Conservation (phyloP, 2,113 vertebrate species). For the Antidorcas marsupialis region DNA sequence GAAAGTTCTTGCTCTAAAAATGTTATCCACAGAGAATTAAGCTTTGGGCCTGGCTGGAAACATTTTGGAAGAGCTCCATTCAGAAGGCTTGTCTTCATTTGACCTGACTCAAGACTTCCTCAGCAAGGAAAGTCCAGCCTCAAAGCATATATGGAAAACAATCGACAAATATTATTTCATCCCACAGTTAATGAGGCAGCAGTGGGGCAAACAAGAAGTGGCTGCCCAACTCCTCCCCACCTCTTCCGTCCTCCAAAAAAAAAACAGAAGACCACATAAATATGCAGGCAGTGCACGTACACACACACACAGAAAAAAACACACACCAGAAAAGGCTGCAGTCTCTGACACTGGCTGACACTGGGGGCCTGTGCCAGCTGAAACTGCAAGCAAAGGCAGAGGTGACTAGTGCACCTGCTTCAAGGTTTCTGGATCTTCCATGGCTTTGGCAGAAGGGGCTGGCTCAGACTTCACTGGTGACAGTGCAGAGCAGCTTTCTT, state of each 20-base stretch:
- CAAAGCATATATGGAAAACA: neutral
- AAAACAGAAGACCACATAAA: neutral
- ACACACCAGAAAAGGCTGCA: neutral
- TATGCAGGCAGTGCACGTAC: fast-evolving
- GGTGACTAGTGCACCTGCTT: neutral
- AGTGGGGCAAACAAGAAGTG: neutral
- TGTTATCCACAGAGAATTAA: neutral
- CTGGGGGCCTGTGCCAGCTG: neutral
- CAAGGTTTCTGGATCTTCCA: neutral
- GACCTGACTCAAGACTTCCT: neutral
- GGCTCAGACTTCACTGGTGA: neutral
- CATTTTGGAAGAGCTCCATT: neutral
- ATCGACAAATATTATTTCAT: neutral
- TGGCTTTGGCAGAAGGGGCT: neutral
- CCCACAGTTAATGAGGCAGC: neutral
- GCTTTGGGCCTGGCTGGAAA: neutral
- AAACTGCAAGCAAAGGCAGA: neutral
- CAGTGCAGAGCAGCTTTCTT: neutral
- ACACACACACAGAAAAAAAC: too few species aligned
- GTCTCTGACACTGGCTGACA: neutral
- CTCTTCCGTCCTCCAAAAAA: neutral
- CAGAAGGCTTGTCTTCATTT: neutral
- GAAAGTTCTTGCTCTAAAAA: neutral
- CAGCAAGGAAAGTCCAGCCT: neutral
- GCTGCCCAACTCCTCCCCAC: neutral